Conservation (phyloP, 1,140 invertebrate genomes). For the Cotesia vestalis region DNA sequence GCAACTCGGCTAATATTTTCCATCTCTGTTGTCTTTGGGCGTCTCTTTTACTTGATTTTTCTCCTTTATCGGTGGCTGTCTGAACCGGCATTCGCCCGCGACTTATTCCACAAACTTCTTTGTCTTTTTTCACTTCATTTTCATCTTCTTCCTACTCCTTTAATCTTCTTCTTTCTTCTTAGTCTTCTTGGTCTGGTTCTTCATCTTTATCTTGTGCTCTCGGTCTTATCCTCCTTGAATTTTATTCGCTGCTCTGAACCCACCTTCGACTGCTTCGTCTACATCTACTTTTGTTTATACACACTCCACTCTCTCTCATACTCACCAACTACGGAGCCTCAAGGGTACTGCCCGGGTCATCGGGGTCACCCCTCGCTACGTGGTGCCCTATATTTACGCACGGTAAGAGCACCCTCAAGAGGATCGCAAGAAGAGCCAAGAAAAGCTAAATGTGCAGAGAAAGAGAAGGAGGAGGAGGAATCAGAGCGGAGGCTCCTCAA, state of each 20-base stretch:
- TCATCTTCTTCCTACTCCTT: conserved; percentile 25
- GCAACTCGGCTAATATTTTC: conserved; percentile 30
- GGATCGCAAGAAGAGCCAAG: conserved; percentile 3
- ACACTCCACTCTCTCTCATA: conserved; percentile 20
- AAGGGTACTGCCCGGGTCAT: conserved; percentile 48
- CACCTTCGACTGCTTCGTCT: conserved; percentile 43
- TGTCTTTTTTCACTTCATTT: conserved; percentile 41
- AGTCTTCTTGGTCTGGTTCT: conserved; percentile 30
- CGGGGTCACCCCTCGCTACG: conserved; percentile 54
- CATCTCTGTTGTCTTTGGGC: conserved; percentile 28
- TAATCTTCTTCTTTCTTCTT: conserved; percentile 21
- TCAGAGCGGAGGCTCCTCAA: conserved; percentile 40
- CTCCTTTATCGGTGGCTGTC: conserved; percentile 21
- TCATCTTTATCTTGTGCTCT: conserved; percentile 20
- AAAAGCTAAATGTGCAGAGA: neutral
- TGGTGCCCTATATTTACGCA: conserved; percentile 59
- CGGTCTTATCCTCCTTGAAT: conserved; percentile 34
- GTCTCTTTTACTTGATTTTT: conserved; percentile 30
- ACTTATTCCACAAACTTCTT: conserved; percentile 42
- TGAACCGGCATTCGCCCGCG: conserved; percentile 29
- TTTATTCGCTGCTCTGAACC: conserved; percentile 34
- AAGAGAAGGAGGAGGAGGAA: neutral
- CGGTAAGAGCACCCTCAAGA: conserved; percentile 53
- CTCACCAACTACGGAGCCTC: conserved; percentile 35
- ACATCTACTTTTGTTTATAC: conserved; percentile 6